Percentiles rank a stretch among this genome's conserved stretches.
Conservation (phyloP, 2,888 invertebrate species). For the Pheosia tremula region DNA sequence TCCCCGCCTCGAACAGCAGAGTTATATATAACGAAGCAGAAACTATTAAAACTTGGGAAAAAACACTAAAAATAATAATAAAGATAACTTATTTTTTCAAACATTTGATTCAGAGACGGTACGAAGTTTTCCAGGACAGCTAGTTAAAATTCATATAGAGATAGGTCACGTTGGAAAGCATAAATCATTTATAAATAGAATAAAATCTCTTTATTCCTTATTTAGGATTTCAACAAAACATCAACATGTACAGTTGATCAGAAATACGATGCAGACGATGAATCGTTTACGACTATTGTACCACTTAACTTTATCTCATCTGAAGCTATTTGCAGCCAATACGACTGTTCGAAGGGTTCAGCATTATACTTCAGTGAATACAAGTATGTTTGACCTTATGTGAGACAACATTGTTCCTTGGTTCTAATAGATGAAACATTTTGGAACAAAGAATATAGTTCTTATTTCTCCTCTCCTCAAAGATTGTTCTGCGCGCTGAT, state of each 20-base stretch:
- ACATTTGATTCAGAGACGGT: too few relatives aligned
- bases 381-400: neutral
- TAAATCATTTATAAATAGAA: neutral
- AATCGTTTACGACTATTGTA: conserved; percentile 47
- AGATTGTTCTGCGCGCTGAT: conserved; percentile 1
- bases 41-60: too few relatives aligned
- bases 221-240: neutral
- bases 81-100: too few relatives aligned
- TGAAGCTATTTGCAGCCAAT: conserved; percentile 39
- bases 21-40: too few relatives aligned
- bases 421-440: neutral
- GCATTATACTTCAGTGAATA: neutral
- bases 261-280: conserved; percentile 22
- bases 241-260: conserved; percentile 13
- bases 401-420: too few relatives aligned
- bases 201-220: too few relatives aligned
- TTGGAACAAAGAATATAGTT: neutral
- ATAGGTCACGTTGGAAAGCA: conserved; percentile 5
- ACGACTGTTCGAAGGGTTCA: conserved; percentile 30
- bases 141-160: conserved; percentile 17
- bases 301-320: conserved; percentile 50
- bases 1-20: too few relatives aligned
- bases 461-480: neutral
- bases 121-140: neutral
- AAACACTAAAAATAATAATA: too few relatives aligned